phyloP scores from a whole-genome alignment of 2,888 invertebrate genomes.

The Hedychridium roseum region DNA sequence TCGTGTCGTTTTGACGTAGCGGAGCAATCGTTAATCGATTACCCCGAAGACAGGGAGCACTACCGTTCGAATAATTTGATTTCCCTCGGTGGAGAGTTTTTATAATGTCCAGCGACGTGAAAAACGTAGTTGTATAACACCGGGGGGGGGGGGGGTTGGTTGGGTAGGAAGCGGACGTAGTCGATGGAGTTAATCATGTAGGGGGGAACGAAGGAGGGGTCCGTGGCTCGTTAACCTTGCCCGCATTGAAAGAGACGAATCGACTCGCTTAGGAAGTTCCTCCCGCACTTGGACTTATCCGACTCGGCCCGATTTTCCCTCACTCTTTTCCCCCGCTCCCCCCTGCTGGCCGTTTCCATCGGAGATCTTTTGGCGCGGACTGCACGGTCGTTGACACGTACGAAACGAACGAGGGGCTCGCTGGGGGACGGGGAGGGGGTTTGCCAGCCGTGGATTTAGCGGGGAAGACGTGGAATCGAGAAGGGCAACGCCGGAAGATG shows the following conservation, averaged over 20 bases:
- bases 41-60: too few species aligned
- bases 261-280: not conserved
- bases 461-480: slow-evolving; percentile 8
- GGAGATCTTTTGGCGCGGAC: not conserved
- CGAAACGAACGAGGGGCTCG: slow-evolving; percentile 11
- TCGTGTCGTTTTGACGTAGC: too few species aligned
- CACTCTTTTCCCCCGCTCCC: not conserved
- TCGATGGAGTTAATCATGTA: too few species aligned
- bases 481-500: slow-evolving; percentile 24
- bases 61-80: too few species aligned
- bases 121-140: too few species aligned
- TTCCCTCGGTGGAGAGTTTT: too few species aligned
- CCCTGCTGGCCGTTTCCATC: not conserved
- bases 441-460: slow-evolving; percentile 16
- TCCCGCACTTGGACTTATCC: not conserved
- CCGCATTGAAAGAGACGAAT: not conserved
- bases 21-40: too few species aligned
- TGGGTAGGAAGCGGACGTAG: not conserved
- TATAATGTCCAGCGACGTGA: too few species aligned
- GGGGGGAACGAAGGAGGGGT: too few species aligned
- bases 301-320: not conserved
- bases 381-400: too few species aligned
- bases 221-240: not conserved
- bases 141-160: not conserved
- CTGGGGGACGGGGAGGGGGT: not conserved